phyloP scores from a whole-genome alignment of 2,113 vertebrate genomes.

The Martes martes region DNA sequence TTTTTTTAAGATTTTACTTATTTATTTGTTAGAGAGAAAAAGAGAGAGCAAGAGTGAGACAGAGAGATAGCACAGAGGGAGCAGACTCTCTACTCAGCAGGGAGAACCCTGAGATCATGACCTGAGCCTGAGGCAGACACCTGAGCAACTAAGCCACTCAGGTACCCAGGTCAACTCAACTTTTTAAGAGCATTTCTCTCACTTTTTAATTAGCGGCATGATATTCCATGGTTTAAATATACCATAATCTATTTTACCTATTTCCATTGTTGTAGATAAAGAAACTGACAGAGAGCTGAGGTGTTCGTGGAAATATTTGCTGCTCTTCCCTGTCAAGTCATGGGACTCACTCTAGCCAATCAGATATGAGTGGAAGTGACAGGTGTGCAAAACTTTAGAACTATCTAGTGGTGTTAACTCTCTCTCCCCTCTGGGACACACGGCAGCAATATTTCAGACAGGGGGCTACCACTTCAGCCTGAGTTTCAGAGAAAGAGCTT shows the following conservation, averaged over 20 bases:
- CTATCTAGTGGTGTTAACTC: too few species aligned
- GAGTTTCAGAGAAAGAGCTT: background rate
- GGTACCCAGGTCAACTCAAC: background rate
- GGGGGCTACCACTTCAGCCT: background rate
- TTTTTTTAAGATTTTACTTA: too few species aligned
- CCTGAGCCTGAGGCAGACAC: too few species aligned
- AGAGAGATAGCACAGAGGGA: too few species aligned
- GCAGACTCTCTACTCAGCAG: too few species aligned
- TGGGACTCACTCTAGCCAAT: background rate
- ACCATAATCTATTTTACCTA: background rate
- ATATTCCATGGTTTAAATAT: background rate
- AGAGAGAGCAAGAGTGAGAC: too few species aligned
- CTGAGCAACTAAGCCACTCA: too few species aligned
- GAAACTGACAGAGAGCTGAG: background rate
- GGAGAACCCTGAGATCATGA: too few species aligned
- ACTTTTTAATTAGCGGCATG: background rate
- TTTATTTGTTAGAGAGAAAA: too few species aligned
- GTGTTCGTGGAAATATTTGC: background rate
- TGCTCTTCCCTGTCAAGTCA: background rate
- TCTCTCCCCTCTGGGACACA: background rate
- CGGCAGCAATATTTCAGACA: background rate
- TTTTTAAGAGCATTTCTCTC: background rate
- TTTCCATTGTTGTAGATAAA: constrained; percentile 19
- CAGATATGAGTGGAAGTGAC: background rate
- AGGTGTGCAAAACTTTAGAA: background rate